Conservation (phyloP, 1,140 invertebrate species). For the Lepidurus packardi region DNA sequence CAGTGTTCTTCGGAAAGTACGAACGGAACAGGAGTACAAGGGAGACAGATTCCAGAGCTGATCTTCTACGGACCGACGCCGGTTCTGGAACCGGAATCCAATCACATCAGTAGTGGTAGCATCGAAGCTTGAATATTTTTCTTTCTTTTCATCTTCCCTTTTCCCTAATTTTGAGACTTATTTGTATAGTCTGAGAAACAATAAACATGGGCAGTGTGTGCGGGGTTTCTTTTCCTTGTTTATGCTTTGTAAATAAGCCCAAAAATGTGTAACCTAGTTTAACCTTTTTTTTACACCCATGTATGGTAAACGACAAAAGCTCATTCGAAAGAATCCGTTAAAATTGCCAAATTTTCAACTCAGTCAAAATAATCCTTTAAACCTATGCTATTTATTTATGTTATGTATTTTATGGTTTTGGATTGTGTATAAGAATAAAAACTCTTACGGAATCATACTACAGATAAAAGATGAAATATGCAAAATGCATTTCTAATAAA, state of each 20-base stretch:
- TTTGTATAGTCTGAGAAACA: not conserved
- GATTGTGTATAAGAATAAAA: too few species aligned
- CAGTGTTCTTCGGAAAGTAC: conserved; percentile 90
- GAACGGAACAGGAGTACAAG: conserved; percentile 88
- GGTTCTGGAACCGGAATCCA: conserved; percentile 7
- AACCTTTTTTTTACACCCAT: too few species aligned
- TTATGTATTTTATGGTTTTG: too few species aligned
- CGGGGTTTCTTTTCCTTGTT: not conserved
- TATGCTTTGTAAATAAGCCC: not conserved
- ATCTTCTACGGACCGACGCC: conserved; percentile 66
- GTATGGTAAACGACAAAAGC: too few species aligned
- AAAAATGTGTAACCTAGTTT: not conserved
- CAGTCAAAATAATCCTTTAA: too few species aligned
- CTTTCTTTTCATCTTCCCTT: not conserved
- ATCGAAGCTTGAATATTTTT: not conserved
- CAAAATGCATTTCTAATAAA: too few species aligned
- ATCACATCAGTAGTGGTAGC: not conserved
- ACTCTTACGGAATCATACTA: too few species aligned
- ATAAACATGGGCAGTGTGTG: too few species aligned
- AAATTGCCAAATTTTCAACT: too few species aligned
- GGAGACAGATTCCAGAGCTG: conserved; percentile 87
- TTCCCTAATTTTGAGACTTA: not conserved
- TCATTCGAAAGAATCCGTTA: too few species aligned
- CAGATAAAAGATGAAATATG: too few species aligned
- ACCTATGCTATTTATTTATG: too few species aligned